Base-by-base conservation (phyloP, 2,888 invertebrate genomes). In the Dasypogon diadema region DNA sequence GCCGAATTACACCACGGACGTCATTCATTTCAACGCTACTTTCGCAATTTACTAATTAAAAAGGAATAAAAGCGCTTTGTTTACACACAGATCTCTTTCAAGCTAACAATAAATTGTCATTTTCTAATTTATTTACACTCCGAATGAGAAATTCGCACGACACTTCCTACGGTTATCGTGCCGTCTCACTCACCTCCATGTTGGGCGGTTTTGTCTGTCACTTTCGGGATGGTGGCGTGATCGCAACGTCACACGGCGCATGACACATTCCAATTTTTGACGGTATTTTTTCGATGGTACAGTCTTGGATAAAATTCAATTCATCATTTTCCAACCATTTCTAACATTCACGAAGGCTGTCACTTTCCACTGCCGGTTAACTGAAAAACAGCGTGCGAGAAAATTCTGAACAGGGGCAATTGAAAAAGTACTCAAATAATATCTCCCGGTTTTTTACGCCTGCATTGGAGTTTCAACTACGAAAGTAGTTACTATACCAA, bases 171-270 rank as follows among this genome's bases (percentile, higher is more conserved):
- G 8, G 30, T 30, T 30, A 5, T 3, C 30, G 8, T 5, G 30
- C n/a, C n/a, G 12, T 42, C 42, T 42, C 42, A 42, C n/a, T 12
- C 12, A 12, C 2, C n/a, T 12, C 42, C 8, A 6, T 42, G 42
- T 42, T 2, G 8, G n/a, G 3, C 3, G 8, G 2, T 3, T 42
- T 12, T 42, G 8, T 42, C 42, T 42, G n/a, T 42, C 42, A 6
- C 42, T 42, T 42, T 42, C 42, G 30, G 16, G 2, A 16, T 30
- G 60, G 60, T 60, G 60, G 60, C 60, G 60, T 60, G 60, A 60
- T 60, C 37, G 24, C 37, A 18, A 60, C 60, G 60, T 60, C 60
- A 60, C 21, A 21, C 34, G 18, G 60, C 60, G 60, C 60, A 37
- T 37, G 37, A 37, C 37, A 34, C 5, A 21, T 51, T 51, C 18